Percentiles rank a stretch among this genome's conserved stretches.
Evolutionary conservation across 2,888 invertebrate species (phyloP).

Genomic region (Tetragonisca angustula): DNA sequence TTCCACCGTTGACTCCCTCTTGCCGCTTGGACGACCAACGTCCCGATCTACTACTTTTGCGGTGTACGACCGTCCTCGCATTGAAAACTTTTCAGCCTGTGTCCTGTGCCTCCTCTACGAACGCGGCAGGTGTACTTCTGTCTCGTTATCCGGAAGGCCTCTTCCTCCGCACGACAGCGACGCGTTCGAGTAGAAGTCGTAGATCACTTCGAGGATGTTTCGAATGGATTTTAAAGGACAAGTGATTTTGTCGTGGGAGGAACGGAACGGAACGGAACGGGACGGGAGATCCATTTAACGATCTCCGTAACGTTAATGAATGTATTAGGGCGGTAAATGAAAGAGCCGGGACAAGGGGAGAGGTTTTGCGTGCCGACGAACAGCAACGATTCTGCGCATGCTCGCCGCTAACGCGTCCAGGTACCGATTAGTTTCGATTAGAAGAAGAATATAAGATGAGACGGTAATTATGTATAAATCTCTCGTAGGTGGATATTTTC

Average conservation of each 20-base stretch:
- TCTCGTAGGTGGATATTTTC: neutral
- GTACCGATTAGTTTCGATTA: neutral
- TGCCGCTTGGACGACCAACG: constrained; percentile 66
- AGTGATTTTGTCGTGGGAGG: constrained; percentile 52
- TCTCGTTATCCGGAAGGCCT: constrained; percentile 68
- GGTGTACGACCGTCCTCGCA: constrained; percentile 75
- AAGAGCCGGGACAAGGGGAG: constrained; percentile 8
- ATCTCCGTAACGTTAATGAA: constrained; percentile 53
- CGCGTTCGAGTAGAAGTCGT: constrained; percentile 43
- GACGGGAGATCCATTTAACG: constrained; percentile 30
- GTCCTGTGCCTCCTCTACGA: constrained; percentile 58
- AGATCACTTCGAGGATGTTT: constrained; percentile 53
- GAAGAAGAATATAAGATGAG: neutral
- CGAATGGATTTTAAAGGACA: constrained; percentile 55
- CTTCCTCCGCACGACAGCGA: constrained; percentile 50
- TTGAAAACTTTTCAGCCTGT: constrained; percentile 70
- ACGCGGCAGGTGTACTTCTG: constrained; percentile 69
- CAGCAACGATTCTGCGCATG: neutral
- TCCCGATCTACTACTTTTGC: constrained; percentile 73
- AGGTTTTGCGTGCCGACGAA: neutral
- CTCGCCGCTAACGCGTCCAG: too few relatives aligned
- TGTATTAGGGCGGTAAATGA: constrained; percentile 32
- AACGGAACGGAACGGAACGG: constrained; percentile 39
- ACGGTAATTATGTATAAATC: constrained; percentile 3
- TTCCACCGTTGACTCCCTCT: constrained; percentile 55